phyloP scores from a whole-genome alignment of 53 echinoderm and acorn worm species.

The Paelopatides confundens region DNA sequence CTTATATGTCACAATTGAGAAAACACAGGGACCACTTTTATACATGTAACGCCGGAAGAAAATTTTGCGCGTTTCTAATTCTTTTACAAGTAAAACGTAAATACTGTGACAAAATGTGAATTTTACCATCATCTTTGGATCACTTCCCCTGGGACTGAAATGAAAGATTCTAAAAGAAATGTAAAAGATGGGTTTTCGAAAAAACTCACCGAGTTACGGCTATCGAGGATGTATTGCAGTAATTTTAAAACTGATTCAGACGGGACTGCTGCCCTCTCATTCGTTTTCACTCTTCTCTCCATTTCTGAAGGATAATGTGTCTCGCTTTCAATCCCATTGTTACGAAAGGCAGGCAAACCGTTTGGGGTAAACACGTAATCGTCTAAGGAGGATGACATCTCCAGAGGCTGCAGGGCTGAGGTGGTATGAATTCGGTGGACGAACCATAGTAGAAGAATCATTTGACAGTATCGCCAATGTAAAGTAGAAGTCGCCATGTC shows the following conservation, averaged over 20 bases:
- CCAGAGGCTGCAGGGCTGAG: conserved; percentile 1
- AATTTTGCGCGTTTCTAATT: too few species aligned
- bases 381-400: not conserved
- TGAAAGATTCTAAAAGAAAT: too few species aligned
- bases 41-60: too few species aligned
- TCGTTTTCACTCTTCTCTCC: not conserved
- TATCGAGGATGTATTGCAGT: not conserved
- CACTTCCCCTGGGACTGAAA: too few species aligned
- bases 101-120: too few species aligned
- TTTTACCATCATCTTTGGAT: too few species aligned
- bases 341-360: not conserved
- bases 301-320: not conserved
- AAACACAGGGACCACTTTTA: too few species aligned
- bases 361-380: not conserved
- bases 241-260: not conserved
- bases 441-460: conserved; percentile 12
- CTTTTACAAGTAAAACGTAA: too few species aligned
- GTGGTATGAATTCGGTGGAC: not conserved
- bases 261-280: not conserved
- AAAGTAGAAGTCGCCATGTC: not conserved
- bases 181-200: too few species aligned
- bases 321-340: not conserved
- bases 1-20: too few species aligned
- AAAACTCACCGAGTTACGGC: not conserved
- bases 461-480: not conserved